Evolutionary conservation across 1,140 invertebrate genomes (phyloP), one percentile per base, ranked within the genome.

Genomic region (Nixonia krombeini): DNA sequence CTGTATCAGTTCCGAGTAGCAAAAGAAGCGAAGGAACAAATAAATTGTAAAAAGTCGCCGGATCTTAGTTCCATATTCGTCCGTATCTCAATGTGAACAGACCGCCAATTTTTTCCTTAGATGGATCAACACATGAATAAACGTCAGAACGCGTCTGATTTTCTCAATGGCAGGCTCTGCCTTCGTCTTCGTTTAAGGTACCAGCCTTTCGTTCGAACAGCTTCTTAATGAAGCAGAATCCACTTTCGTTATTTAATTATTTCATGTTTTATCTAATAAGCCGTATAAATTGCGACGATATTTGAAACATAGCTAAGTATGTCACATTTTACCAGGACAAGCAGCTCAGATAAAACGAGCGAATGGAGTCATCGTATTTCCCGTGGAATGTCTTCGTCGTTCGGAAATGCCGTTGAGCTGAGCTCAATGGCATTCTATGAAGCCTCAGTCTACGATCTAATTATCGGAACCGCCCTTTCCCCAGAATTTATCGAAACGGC

Each of bases 401-500:
- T 59, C 46, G 28, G 2, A 12, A 65, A 58, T 45, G 31, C 49
- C 46, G 38, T 23, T 6, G 16, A 38, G 25, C 25, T 4, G 9
- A 5, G 25, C 25, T 4, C 25, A 4, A 9, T 26, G 25, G 25
- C 9, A 26, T 9, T 9, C 25, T 26, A 26, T 4, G 12, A 12
- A 10, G n/a, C 15, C 23, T 21, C 21, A 62, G 13, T 26, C 38
- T 52, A 72, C 62, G 57, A 16, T 65, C 67, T 83, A 82, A 79
- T 79, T 76, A 29, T 84, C 83, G 23, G 81, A 58, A 40, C 76
- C 71, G 45, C 75, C 74, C n/a, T n/a, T n/a, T 33, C 91, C 91
- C 94, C 94, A 96, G 82, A 95, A 95, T 72, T 94, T 91, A 84
- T 95, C 92, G 73, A 94, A 94, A 53, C 93, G 89, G 78, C 90